phyloP scores from a whole-genome alignment of 2,797 vertebrate species.

The Hybognathus amarus region DNA sequence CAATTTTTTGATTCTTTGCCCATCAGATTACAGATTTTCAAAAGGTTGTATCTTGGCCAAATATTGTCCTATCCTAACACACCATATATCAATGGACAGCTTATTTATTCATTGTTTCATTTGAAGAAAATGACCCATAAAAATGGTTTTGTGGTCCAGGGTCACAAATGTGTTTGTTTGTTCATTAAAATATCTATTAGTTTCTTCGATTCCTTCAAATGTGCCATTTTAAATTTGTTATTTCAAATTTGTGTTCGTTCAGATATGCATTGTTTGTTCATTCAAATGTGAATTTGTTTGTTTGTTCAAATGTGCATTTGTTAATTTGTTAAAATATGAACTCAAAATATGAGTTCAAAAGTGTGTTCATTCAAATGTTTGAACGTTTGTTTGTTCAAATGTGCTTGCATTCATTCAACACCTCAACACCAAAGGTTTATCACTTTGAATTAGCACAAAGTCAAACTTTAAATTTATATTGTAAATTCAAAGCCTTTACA shows the following conservation, averaged over 20 bases:
- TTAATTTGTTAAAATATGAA: too few relatives aligned
- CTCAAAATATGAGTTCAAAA: not conserved
- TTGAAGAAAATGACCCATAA: too few relatives aligned
- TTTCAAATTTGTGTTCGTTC: not conserved
- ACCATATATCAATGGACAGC: too few relatives aligned
- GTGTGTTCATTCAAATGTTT: not conserved
- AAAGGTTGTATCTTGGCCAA: too few relatives aligned
- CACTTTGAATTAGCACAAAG: constrained; percentile 22
- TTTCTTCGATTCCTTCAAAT: not conserved
- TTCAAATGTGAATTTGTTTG: not conserved
- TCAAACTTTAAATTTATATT: constrained; percentile 30
- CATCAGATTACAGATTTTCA: too few relatives aligned
- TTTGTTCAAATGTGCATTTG: not conserved
- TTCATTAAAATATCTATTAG: not conserved
- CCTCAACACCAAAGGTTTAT: not conserved
- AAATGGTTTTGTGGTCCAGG: too few relatives aligned
- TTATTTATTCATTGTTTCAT: too few relatives aligned
- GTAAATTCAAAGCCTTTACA: constrained; percentile 34
- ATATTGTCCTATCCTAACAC: too few relatives aligned
- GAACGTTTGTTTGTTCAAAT: not conserved
- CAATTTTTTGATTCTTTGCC: too few relatives aligned
- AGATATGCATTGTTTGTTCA: not conserved
- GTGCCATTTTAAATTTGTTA: not conserved
- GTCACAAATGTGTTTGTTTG: not conserved
- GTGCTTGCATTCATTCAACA: not conserved